Percentiles rank a stretch among this genome's conserved stretches.
Conservation (phyloP, 2,888 invertebrate genomes). For the Deilephila elpenor region DNA sequence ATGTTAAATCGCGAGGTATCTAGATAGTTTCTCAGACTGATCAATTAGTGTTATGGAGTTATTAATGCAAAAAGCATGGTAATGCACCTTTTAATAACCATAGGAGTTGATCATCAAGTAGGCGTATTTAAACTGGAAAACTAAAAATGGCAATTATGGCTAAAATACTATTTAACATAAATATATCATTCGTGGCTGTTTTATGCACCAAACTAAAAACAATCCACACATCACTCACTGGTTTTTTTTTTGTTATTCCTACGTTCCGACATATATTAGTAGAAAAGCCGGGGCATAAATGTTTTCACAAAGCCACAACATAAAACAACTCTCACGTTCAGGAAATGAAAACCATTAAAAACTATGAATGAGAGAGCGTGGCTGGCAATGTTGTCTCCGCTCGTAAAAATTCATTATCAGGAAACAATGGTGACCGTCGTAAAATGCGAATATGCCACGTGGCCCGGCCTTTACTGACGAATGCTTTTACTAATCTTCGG, state of each 20-base stretch:
- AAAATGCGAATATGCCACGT: conserved; percentile 19
- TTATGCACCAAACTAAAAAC: not conserved
- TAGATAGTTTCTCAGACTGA: too few species aligned
- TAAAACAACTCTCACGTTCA: not conserved
- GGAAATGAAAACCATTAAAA: conserved; percentile 23
- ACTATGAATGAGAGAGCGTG: conserved; percentile 9
- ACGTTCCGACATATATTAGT: not conserved
- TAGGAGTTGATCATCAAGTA: too few species aligned
- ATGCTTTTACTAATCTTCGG: not conserved
- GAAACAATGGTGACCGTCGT: not conserved
- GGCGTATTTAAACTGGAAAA: too few species aligned
- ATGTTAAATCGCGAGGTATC: too few species aligned
- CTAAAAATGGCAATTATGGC: too few species aligned
- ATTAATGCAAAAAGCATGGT: too few species aligned
- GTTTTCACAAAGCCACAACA: conserved; percentile 18
- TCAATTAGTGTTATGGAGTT: too few species aligned
- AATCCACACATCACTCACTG: too few species aligned
- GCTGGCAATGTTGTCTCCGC: not conserved
- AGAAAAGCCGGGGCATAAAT: conserved; percentile 15
- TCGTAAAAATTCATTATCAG: conserved; percentile 16
- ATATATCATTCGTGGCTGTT: not conserved
- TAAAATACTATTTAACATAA: not conserved
- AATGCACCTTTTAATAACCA: too few species aligned
- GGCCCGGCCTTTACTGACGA: not conserved
- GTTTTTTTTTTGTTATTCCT: not conserved